These are phyloP conservation scores for Atractosteus spatula DNA, from an alignment of 2,113 vertebrate species.

Conservation along the genomic window DNA sequence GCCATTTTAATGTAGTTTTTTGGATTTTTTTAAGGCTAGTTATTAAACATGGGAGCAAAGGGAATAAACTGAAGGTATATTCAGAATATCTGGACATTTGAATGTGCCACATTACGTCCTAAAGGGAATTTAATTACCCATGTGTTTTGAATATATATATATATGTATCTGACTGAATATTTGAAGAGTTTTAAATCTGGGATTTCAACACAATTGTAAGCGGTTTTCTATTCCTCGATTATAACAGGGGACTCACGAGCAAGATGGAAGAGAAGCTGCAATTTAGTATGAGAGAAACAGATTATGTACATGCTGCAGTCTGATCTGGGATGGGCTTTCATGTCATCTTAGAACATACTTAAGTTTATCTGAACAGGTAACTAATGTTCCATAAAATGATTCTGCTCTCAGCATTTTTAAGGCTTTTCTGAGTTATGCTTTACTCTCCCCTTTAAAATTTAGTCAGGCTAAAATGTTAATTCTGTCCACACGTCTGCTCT, in stretches of 20 bases:
- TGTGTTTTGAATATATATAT: too few relatives aligned
- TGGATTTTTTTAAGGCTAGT: too few relatives aligned
- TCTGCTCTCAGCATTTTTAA: conserved; percentile 52
- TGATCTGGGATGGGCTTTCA: conserved; percentile 44
- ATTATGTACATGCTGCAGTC: conserved; percentile 42
- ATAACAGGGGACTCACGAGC: background rate
- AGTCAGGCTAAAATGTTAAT: conserved; percentile 61
- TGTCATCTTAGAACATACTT: conserved; percentile 39
- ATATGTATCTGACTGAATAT: too few relatives aligned
- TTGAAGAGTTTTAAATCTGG: conserved; percentile 3
- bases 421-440: conserved; percentile 33
- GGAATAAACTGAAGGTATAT: too few relatives aligned
- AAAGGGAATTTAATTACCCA: too few relatives aligned
- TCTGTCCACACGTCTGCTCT: conserved; percentile 43
- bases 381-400: conserved; percentile 60
- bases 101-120: too few relatives aligned
- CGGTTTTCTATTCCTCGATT: background rate
- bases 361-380: conserved; percentile 50
- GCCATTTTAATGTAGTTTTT: too few relatives aligned
- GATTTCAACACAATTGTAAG: background rate
- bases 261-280: background rate
- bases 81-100: too few relatives aligned
- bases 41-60: too few relatives aligned
- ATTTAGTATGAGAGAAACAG: conserved; percentile 21
- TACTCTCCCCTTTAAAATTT: conserved; percentile 57